phyloP scores from a whole-genome alignment of 1,140 invertebrate genomes.

The Cydia fagiglandana region DNA sequence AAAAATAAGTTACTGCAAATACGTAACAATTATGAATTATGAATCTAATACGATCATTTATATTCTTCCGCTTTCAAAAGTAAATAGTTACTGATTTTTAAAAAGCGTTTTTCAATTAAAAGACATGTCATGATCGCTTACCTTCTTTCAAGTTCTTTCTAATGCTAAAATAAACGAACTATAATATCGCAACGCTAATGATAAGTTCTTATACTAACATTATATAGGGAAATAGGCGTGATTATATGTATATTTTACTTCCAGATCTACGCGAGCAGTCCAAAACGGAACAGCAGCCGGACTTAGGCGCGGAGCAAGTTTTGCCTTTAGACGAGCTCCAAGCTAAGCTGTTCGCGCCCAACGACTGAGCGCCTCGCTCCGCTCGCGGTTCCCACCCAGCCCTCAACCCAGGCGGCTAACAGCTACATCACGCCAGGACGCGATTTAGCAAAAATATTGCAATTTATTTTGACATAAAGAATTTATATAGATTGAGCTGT shows the following conservation, averaged over 20 bases:
- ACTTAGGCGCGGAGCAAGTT: constrained; percentile 67
- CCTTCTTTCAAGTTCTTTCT: too few relatives aligned
- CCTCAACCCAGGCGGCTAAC: neutral
- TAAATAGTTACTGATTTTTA: too few relatives aligned
- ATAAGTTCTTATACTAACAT: neutral
- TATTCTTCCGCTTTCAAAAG: too few relatives aligned
- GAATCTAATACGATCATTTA: too few relatives aligned
- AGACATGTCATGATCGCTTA: too few relatives aligned
- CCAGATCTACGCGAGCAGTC: constrained; percentile 71
- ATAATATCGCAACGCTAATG: too few relatives aligned
- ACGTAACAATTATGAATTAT: too few relatives aligned
- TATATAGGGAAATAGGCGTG: too few relatives aligned
- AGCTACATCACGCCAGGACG: neutral
- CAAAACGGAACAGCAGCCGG: constrained; percentile 68
- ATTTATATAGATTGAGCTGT: neutral
- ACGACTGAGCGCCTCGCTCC: constrained; percentile 43
- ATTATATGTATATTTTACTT: constrained; percentile 33
- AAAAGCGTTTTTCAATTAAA: too few relatives aligned
- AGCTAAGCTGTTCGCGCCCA: constrained; percentile 53
- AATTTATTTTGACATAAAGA: constrained; percentile 6
- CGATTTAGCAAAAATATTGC: neutral
- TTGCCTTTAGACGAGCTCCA: constrained; percentile 65
- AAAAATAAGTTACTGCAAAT: too few relatives aligned
- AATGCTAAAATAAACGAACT: too few relatives aligned
- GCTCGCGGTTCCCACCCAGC: neutral